phyloP scores from a whole-genome alignment of 2,888 invertebrate genomes.

The Myathropa florea region DNA sequence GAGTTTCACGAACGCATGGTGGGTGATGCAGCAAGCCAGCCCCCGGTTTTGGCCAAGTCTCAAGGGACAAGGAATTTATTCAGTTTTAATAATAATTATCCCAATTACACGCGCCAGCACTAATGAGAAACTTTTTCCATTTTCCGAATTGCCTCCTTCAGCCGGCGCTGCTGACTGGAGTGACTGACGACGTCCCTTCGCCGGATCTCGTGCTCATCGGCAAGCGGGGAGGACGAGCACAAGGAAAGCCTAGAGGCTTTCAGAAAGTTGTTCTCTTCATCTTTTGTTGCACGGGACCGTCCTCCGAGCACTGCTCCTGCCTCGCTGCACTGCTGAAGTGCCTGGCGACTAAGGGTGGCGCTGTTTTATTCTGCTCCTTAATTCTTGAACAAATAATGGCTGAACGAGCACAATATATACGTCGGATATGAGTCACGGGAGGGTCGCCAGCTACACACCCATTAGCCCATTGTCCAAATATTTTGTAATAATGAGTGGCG shows the following conservation, averaged over 20 bases:
- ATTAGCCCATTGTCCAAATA: constrained; percentile 46
- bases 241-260: constrained; percentile 41
- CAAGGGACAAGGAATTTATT: constrained; percentile 18
- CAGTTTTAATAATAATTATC: constrained; percentile 67
- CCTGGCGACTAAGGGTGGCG: not conserved
- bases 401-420: constrained; percentile 6
- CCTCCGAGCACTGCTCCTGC: not conserved
- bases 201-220: not conserved
- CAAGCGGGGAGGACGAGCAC: not conserved
- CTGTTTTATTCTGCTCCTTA: not conserved
- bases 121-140: constrained; percentile 69
- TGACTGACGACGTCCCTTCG: constrained; percentile 3
- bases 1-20: constrained; percentile 7
- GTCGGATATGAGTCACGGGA: constrained; percentile 47
- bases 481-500: constrained; percentile 42
- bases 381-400: constrained; percentile 51
- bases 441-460: not conserved
- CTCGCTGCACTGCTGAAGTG: not conserved
- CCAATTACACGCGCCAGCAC: constrained; percentile 58
- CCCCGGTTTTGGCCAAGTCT: not conserved
- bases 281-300: not conserved
- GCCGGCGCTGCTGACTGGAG: not conserved
- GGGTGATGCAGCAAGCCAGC: not conserved
- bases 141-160: constrained; percentile 50
- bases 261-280: constrained; percentile 31